These are phyloP conservation scores for Drosophila pallidifrons DNA, from an alignment of 1,140 invertebrate genomes.

Conservation along the genomic window DNA sequence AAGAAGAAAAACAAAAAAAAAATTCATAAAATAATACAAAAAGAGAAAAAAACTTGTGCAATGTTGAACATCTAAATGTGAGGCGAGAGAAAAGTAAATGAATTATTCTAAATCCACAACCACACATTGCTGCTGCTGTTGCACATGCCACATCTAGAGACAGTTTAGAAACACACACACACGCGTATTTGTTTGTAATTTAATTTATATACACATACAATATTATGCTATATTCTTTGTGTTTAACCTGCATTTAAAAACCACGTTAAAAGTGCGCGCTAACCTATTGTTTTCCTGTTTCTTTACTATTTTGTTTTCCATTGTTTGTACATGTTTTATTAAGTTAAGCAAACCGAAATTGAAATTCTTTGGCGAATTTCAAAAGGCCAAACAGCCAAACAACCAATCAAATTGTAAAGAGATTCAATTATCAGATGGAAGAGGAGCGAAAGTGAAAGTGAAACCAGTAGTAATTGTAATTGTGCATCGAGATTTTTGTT, in stretches of 20 bases:
- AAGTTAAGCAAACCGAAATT: slow-evolving; percentile 61
- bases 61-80: slow-evolving; percentile 66
- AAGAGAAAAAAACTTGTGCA: slow-evolving; percentile 71
- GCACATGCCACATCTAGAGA: slow-evolving; percentile 25
- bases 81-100: slow-evolving; percentile 36
- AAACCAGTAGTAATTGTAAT: slow-evolving; percentile 21
- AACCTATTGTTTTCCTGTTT: slow-evolving; percentile 20
- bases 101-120: slow-evolving; percentile 40
- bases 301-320: no score
- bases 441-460: neutral
- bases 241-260: slow-evolving; percentile 77
- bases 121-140: slow-evolving; percentile 73
- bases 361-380: slow-evolving; percentile 28
- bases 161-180: slow-evolving; percentile 17
- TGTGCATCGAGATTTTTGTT: slow-evolving; percentile 24
- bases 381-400: slow-evolving; percentile 20
- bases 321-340: slow-evolving; percentile 67
- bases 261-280: slow-evolving; percentile 48
- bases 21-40: slow-evolving; percentile 30
- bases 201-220: slow-evolving; percentile 50
- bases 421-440: slow-evolving; percentile 13
- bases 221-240: slow-evolving; percentile 74
- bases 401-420: slow-evolving; percentile 33
- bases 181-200: slow-evolving; percentile 38
- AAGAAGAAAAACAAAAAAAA: slow-evolving; percentile 36